phyloP scores from a whole-genome alignment of 2,888 invertebrate species.

The Caenorhabditis sp. region DNA sequence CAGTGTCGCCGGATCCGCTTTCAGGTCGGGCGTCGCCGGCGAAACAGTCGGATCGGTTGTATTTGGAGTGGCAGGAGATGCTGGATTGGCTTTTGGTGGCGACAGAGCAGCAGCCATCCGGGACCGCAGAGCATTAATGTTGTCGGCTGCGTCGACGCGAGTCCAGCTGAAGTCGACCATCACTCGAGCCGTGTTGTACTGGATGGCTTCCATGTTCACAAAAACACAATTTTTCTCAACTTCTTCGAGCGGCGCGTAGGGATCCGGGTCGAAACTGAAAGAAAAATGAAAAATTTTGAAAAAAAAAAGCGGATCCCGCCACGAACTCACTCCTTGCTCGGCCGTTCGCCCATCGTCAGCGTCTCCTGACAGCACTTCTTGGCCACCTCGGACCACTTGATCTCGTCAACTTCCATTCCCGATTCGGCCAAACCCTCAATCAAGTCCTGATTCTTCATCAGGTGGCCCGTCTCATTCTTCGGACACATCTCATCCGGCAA shows the following conservation, averaged over 20 bases:
- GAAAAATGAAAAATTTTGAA: not conserved
- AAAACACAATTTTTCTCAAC: slow-evolving; percentile 5
- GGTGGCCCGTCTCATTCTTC: slow-evolving; percentile 5
- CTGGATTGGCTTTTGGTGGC: no score
- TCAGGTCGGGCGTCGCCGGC: no score
- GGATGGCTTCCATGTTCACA: not conserved
- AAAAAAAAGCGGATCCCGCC: no score
- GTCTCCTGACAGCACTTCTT: not conserved
- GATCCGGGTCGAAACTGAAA: slow-evolving; percentile 26
- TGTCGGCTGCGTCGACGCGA: no score
- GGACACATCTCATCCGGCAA: not conserved
- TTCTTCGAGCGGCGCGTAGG: slow-evolving; percentile 1
- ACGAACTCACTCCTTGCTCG: not conserved
- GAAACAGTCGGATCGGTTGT: no score
- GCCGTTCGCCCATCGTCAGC: not conserved
- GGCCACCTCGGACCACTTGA: not conserved
- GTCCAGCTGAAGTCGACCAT: slow-evolving; percentile 8
- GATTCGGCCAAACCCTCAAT: slow-evolving; percentile 10
- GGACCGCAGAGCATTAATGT: no score
- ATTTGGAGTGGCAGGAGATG: no score
- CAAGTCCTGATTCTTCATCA: slow-evolving; percentile 24
- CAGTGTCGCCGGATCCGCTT: no score
- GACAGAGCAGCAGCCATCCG: no score
- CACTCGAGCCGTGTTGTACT: slow-evolving; percentile 8
- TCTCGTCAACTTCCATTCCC: slow-evolving; percentile 20